Evolutionary conservation across 2,888 invertebrate genomes (phyloP).

Genomic region (Thumatha senex): DNA sequence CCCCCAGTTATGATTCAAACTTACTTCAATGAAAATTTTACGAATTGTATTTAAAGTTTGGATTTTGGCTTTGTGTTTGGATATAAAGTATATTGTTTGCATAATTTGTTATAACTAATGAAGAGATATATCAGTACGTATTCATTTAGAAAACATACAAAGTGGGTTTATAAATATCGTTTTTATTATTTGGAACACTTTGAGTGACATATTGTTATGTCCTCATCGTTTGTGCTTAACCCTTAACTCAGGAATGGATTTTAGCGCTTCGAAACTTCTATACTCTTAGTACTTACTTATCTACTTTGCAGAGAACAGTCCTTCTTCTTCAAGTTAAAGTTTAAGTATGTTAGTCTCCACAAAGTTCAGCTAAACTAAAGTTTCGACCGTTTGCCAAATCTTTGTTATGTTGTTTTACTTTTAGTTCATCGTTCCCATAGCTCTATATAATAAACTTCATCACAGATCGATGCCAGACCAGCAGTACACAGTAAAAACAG

Average conservation of each 20-base stretch:
- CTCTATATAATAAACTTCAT: conserved; percentile 19
- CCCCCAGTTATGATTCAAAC: conserved; percentile 17
- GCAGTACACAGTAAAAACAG: conserved; percentile 58
- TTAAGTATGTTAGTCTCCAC: neutral
- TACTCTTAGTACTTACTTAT: neutral
- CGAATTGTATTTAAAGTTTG: conserved; percentile 8
- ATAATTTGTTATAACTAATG: neutral
- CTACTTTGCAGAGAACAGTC: neutral
- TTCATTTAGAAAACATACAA: neutral
- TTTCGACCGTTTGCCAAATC: neutral
- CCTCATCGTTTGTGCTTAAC: neutral
- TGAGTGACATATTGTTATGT: no score
- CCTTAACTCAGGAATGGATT: neutral
- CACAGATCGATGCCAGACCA: conserved; percentile 62
- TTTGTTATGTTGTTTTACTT: neutral
- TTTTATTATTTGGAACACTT: neutral
- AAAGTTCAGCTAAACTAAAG: neutral
- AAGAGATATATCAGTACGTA: neutral
- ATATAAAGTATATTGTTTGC: conserved; percentile 2
- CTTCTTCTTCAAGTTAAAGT: neutral
- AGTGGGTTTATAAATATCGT: neutral
- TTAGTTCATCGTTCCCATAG: conserved; percentile 12
- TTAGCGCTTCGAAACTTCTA: neutral
- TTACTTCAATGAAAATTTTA: conserved; percentile 16
- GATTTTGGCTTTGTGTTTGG: neutral